Base-by-base conservation (phyloP, 2,797 vertebrate genomes). In the Galagoides demidoff region DNA sequence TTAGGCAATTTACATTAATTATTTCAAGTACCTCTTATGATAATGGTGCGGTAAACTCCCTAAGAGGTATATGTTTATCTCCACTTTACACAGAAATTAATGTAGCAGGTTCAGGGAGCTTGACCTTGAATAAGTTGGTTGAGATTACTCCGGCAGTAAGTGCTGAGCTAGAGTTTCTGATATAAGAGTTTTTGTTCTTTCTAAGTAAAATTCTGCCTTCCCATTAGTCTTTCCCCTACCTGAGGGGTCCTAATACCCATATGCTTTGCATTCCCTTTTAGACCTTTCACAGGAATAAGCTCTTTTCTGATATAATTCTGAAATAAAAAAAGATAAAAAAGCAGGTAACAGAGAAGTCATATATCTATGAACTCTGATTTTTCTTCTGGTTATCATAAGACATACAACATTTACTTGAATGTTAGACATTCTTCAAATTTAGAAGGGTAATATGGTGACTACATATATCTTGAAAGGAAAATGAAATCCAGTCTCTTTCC, bases 1-100 rank as follows among this genome's bases (percentile, higher is more conserved):
- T 81, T 89, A 74, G 16, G n/a, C n/a, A 89, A 63, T 43, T 91
- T 95, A 57, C 11, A n/a, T 43, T 74, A 29, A 16, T 89, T 95
- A 55, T 73, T 49, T 94, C 57, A 81, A 90, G 52, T 37, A 57
- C 77, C 4, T 12, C 25, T 43, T 78, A 49, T 25, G 34, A 68
- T 31, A 78, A 55, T 55, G 29, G 29, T 87, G 20, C 49, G 12
- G 3, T 43, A 61, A 94, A 55, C 64, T 45, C 45, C 39, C 17
- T 12, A 57, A 64, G 6, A 79, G 9, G 2, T 57, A 71, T 82
- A 2, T 63, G 87, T 1, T 83, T 52, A 61, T 70, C 1, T 64
- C 49, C 37, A 9, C 39, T n/a, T 70, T 70, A 93, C 8, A 66
- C 2, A 61, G 55, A 27, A 85, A 79, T 64, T 61, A 74, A 49